Evolutionary conservation across 2,888 invertebrate genomes (phyloP), one percentile per base, ranked within the genome.

Genomic region (Phaedon cochleariae): DNA sequence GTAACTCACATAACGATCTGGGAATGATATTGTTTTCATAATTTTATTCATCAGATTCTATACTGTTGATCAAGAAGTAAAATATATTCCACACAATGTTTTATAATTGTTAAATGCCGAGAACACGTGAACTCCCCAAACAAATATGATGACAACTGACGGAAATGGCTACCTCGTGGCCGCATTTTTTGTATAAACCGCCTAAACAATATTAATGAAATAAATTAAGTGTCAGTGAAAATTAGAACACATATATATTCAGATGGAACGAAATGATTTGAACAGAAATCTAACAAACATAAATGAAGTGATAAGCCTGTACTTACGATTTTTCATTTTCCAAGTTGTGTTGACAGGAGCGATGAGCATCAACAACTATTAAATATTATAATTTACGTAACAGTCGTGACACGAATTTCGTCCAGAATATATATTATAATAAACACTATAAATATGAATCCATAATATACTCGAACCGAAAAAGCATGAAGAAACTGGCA

Each of bases 81-180:
- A n/a, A n/a, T n/a, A n/a, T n/a, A n/a, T n/a, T n/a, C n/a, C n/a
- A n/a, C n/a, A n/a, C n/a, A n/a, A n/a, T n/a, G n/a, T n/a, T n/a
- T n/a, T n/a, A n/a, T n/a, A n/a, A n/a, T n/a, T n/a, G n/a, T 73
- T 73, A 73, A 72, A 60, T 41, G 62, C 57, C 45, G 62, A 51
- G 60, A 72, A 72, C 73, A 74, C 58, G 62, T 71, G 72, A 71
- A 66, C 72, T 46, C n/a, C n/a, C n/a, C n/a, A n/a, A 34, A 17
- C 37, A 54, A 34, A 34, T 10, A 53, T 59, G 29, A 66, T 75
- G 75, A 76, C 74, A 73, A 48, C 18, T 77, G 77, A 75, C 76
- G 75, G 71, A 64, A 76, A 76, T 76, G 77, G 77, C 76, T 70
- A 76, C 77, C 77, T 77, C 77, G 77, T 77, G 77, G 76, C 74